Conservation (phyloP, 2,797 vertebrate genomes). For the Gymnodraco acuticeps region DNA sequence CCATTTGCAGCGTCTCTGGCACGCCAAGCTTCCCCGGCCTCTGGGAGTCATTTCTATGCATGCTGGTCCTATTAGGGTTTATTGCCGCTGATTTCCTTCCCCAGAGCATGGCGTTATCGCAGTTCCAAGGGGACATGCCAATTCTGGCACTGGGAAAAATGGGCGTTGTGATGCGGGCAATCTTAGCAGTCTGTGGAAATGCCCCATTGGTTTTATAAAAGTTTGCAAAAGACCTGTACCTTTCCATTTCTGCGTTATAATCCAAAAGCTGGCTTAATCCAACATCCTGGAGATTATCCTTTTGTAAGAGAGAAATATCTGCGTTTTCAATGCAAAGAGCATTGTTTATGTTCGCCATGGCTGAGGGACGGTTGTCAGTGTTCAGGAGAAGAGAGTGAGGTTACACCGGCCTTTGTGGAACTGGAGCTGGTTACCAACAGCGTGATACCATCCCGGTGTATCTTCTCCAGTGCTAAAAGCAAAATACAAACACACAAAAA, state of each 20-base stretch:
- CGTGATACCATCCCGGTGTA: slow-evolving; percentile 84
- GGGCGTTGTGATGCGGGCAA: slow-evolving; percentile 95
- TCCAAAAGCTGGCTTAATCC: slow-evolving; percentile 97
- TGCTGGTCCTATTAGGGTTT: slow-evolving; percentile 91
- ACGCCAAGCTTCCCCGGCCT: slow-evolving; percentile 94
- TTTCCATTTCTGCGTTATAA: slow-evolving; percentile 98
- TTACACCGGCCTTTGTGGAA: slow-evolving; percentile 75
- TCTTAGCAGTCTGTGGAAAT: slow-evolving; percentile 96
- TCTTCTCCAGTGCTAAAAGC: slow-evolving; percentile 81
- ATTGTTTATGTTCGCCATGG: slow-evolving; percentile 94
- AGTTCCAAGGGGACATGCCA: slow-evolving; percentile 97
- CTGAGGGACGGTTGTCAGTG: slow-evolving; percentile 68
- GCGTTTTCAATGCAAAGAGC: slow-evolving; percentile 94
- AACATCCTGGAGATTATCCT: slow-evolving; percentile 95
- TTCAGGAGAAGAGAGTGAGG: slow-evolving; percentile 66
- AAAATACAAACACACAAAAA: slow-evolving; percentile 57
- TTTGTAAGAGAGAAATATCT: slow-evolving; percentile 93
- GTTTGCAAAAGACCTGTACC: slow-evolving; percentile 96
- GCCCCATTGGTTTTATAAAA: slow-evolving; percentile 97
- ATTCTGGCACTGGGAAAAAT: slow-evolving; percentile 96
- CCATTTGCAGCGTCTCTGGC: slow-evolving; percentile 96
- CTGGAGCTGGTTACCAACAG: slow-evolving; percentile 81
- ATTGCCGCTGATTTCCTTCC: slow-evolving; percentile 88
- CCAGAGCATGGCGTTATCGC: slow-evolving; percentile 96
- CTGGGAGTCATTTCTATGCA: slow-evolving; percentile 95